Percentiles rank a stretch among this genome's conserved stretches.
These are phyloP conservation scores for Hylaeus anthracinus DNA, from an alignment of 1,140 invertebrate species.

Conservation along the genomic window DNA sequence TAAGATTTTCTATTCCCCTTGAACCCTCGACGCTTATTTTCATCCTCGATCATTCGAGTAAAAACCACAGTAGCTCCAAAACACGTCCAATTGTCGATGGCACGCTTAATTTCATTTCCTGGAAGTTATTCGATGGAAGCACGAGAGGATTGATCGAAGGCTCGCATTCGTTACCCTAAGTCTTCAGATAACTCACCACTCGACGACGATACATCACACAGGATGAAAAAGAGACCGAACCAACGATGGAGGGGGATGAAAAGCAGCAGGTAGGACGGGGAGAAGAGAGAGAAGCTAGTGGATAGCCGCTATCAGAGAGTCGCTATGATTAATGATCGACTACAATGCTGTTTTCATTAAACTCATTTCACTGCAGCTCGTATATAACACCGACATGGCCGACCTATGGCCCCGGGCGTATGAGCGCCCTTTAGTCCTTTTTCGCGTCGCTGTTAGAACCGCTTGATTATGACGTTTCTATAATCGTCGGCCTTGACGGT, in stretches of 20 bases:
- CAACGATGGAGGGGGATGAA: constrained; percentile 57
- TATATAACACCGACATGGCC: constrained; percentile 65
- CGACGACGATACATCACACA: constrained; percentile 74
- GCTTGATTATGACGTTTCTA: constrained; percentile 79
- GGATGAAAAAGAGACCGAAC: constrained; percentile 63
- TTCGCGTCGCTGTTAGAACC: constrained; percentile 62
- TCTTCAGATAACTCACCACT: constrained; percentile 70
- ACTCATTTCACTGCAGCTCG: constrained; percentile 77
- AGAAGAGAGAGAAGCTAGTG: constrained; percentile 57
- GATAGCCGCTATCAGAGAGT: constrained; percentile 77
- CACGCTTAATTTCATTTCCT: constrained; percentile 35
- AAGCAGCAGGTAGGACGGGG: constrained; percentile 39
- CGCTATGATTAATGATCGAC: constrained; percentile 79
- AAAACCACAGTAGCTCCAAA: too few relatives aligned
- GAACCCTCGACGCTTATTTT: too few relatives aligned
- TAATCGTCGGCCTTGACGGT: constrained; percentile 63
- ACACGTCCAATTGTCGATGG: background rate
- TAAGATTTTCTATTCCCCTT: too few relatives aligned
- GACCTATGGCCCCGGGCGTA: constrained; percentile 62
- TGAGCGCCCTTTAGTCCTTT: constrained; percentile 65
- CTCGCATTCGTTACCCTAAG: constrained; percentile 72
- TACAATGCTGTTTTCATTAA: constrained; percentile 82
- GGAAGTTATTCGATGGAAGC: constrained; percentile 27
- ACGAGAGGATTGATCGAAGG: constrained; percentile 49
- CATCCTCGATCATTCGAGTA: too few relatives aligned